Base-by-base conservation (phyloP, 2,113 vertebrate genomes). In the Callorhinus ursinus region DNA sequence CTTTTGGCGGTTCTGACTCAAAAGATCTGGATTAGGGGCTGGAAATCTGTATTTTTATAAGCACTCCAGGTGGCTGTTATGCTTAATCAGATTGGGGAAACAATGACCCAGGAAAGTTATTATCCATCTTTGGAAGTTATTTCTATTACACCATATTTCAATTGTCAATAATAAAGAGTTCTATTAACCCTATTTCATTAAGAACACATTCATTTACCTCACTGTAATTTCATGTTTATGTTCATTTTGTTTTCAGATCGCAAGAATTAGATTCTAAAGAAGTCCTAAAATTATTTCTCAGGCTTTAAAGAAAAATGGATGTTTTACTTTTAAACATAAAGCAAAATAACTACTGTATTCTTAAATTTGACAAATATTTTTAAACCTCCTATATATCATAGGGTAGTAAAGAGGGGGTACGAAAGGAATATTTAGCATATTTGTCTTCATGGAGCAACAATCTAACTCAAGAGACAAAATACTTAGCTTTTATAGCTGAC, bases 231-330 rank as follows among this genome's bases (percentile, higher is more conserved):
- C 53, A 90, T 31, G 14, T 85, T 95, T 96, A 92, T 81, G 22
- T 71, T 91, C 74, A 88, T 83, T 72, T 96, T 95, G n/a, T 81
- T 97, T 95, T 96, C 77, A 90, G 67, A 95, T 28, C 55, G 4
- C 16, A 95, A 95, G 19, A 93, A 79, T 72, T 83, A 88, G 3
- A 82, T 65, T 89, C 67, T 65, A 71, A 93, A 80, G 46, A 92
- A 90, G 71, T 84, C 42, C 90, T 96, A 93, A 81, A 88, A 95
- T 84, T 88, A 88, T 67, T 90, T 90, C 31, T 87, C 57, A 82
- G 81, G 16, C 36, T 82, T 96, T 63, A 59, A 84, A 81, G 51
- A 87, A 92, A 93, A 83, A 80, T 6, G 2, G 9, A 86, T 84
- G 14, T 55, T 96, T 96, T 88, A 81, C 57, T 90, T 71, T 71